phyloP scores from a whole-genome alignment of 2,113 vertebrate species.

The Ahaetulla prasina region DNA sequence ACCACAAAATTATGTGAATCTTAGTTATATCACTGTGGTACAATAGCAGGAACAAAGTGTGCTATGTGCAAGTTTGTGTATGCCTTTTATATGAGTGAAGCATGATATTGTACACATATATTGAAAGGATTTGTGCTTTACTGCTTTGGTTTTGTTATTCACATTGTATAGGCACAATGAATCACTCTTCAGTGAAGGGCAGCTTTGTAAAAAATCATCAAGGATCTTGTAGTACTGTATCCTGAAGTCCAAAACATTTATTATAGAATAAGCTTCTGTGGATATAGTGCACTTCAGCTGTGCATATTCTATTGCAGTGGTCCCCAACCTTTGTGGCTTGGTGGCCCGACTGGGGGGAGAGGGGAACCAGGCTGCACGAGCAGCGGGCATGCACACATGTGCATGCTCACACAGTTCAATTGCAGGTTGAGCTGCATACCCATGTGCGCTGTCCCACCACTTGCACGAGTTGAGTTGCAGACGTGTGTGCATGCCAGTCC shows the following conservation, averaged over 20 bases:
- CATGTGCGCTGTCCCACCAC: too few relatives aligned
- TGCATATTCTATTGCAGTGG: not conserved
- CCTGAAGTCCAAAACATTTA: not conserved
- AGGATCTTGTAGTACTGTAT: not conserved
- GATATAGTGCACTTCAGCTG: not conserved
- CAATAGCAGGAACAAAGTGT: slow-evolving; percentile 8
- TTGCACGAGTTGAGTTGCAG: too few relatives aligned
- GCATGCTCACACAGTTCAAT: too few relatives aligned
- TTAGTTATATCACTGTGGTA: slow-evolving; percentile 11
- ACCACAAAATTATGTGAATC: not conserved
- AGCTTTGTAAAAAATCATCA: not conserved
- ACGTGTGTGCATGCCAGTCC: too few relatives aligned
- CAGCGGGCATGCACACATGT: accelerated
- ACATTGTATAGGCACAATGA: not conserved
- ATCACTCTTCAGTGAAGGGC: not conserved
- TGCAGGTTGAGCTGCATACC: too few relatives aligned
- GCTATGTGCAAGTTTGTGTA: not conserved
- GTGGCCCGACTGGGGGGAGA: too few relatives aligned
- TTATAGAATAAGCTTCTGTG: not conserved
- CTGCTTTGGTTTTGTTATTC: slow-evolving; percentile 41
- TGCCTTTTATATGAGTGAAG: not conserved
- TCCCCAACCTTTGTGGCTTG: too few relatives aligned
- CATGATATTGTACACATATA: not conserved
- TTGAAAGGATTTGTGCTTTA: not conserved
- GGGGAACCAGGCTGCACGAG: too few relatives aligned